phyloP scores from a whole-genome alignment of 2,888 invertebrate species.

The Cephus spinipes region DNA sequence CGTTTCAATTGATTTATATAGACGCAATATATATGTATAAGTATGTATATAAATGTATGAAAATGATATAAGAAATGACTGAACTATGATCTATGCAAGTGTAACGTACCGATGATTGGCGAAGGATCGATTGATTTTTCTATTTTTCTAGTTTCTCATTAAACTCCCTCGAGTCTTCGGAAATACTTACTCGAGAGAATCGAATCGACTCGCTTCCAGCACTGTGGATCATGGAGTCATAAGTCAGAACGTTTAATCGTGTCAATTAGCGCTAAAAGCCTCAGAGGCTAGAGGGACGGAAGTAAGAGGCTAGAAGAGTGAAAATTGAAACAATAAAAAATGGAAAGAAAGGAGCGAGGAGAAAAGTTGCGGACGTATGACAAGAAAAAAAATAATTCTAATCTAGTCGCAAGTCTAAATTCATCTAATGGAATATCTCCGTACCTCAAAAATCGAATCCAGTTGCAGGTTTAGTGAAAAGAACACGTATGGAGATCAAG shows the following conservation, averaged over 20 bases:
- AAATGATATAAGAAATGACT: background rate
- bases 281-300: background rate
- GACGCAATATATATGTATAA: background rate
- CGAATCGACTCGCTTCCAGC: background rate
- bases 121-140: conserved; percentile 30
- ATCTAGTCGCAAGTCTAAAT: background rate
- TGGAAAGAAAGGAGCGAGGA: background rate
- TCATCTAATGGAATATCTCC: background rate
- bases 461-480: background rate
- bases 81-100: conserved; percentile 8
- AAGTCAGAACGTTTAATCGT: background rate
- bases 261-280: background rate
- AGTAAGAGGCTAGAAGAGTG: background rate
- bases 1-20: conserved; percentile 19
- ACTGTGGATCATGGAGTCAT: background rate
- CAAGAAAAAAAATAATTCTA: background rate
- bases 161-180: background rate
- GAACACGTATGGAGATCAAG: background rate
- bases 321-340: background rate
- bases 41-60: background rate
- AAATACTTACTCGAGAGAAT: background rate
- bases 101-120: conserved; percentile 51
- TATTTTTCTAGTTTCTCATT: background rate
- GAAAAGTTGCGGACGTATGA: background rate
- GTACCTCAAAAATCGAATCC: conserved; percentile 32